These are phyloP conservation scores for Gavia stellata DNA, from an alignment of 2,113 vertebrate genomes.

Conservation along the genomic window DNA sequence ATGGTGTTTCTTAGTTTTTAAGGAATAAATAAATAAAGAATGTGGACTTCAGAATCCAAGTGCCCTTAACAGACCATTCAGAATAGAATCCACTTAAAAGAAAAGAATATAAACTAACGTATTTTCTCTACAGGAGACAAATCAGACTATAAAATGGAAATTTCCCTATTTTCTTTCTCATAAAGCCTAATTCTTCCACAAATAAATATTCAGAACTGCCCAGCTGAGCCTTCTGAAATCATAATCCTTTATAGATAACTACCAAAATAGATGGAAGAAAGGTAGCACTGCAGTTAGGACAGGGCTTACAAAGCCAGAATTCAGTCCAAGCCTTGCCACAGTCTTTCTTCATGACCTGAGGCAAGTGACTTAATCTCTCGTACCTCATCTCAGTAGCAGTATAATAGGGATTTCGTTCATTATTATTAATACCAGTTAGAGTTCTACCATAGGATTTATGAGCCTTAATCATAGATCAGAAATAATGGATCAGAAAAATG, in stretches of 20 bases:
- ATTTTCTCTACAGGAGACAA: slow-evolving; percentile 20
- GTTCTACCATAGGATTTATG: slow-evolving; percentile 9
- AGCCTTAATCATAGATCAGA: slow-evolving; percentile 26
- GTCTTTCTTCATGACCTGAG: slow-evolving; percentile 10
- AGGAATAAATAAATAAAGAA: neutral
- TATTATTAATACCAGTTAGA: slow-evolving; percentile 35
- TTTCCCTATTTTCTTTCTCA: slow-evolving; percentile 3
- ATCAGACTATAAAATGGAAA: neutral
- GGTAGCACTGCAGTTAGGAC: neutral
- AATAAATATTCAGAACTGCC: slow-evolving; percentile 39
- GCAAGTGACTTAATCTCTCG: slow-evolving; percentile 18
- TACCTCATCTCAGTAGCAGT: neutral
- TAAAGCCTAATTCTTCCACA: slow-evolving; percentile 14
- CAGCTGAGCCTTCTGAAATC: neutral
- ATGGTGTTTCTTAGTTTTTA: neutral
- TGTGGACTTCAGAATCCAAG: neutral
- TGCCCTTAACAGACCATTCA: neutral
- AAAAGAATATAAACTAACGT: neutral
- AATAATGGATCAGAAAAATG: slow-evolving; percentile 29
- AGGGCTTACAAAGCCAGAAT: neutral
- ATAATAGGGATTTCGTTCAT: slow-evolving; percentile 14
- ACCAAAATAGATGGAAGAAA: neutral
- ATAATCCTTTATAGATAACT: slow-evolving; percentile 21
- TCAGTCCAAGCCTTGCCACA: neutral
- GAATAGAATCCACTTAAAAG: neutral